Evolutionary conservation across 1,140 invertebrate genomes (phyloP).

Genomic region (honey bee (Apis mellifera)): DNA sequence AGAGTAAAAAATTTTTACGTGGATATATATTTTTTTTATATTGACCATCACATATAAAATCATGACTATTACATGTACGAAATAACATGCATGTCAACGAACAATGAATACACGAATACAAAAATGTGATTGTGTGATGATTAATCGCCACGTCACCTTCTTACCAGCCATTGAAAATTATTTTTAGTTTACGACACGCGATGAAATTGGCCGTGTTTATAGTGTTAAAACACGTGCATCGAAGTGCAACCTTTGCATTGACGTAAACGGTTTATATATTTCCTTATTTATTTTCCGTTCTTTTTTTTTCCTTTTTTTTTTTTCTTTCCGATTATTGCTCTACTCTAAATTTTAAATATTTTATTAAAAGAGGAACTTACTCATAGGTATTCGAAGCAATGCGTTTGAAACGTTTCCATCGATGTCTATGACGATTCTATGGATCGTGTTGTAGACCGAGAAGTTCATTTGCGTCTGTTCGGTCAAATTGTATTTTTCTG

Average conservation of each 20-base stretch:
- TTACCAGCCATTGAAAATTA: conserved; percentile 12
- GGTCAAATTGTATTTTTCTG: conserved; percentile 14
- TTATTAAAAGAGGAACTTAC: conserved; percentile 57
- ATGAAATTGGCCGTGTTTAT: not conserved
- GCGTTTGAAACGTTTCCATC: conserved; percentile 67
- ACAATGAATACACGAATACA: conserved; percentile 1
- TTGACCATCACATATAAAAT: not conserved
- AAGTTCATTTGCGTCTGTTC: conserved; percentile 64
- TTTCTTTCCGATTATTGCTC: too few relatives aligned
- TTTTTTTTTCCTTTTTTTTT: too few relatives aligned
- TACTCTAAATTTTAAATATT: not conserved
- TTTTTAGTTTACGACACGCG: conserved; percentile 34
- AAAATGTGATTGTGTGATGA: not conserved
- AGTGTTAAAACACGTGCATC: not conserved
- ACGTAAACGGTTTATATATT: not conserved
- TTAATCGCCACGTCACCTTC: not conserved
- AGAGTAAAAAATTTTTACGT: not conserved
- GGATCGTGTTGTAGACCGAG: conserved; percentile 38
- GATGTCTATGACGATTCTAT: conserved; percentile 61
- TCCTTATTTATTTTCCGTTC: not conserved
- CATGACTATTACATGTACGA: not conserved
- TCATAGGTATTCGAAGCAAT: conserved; percentile 63
- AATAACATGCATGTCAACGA: not conserved
- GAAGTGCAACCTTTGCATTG: not conserved
- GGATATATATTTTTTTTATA: too few relatives aligned